Conservation (phyloP, 1,140 invertebrate species). For the Drosophila sproati region DNA sequence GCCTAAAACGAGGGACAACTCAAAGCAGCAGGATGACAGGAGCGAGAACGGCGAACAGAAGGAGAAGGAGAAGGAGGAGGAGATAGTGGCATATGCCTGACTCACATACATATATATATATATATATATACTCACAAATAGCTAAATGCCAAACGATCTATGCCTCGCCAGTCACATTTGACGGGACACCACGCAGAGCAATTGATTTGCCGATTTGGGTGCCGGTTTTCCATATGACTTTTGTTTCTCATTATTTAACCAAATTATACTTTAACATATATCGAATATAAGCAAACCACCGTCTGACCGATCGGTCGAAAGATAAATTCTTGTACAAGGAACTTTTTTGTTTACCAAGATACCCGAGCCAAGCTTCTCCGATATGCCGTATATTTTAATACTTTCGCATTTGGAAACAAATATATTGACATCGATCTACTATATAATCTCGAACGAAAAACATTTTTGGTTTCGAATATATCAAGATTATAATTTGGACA, state of each 20-base stretch:
- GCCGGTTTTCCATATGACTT: not conserved
- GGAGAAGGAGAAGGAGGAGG: not conserved
- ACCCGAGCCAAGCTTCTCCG: no score
- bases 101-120: not conserved
- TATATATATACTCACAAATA: constrained; percentile 3
- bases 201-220: constrained; percentile 57
- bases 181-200: constrained; percentile 44
- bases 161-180: not conserved
- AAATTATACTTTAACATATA: no score
- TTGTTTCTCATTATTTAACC: not conserved
- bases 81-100: constrained; percentile 21
- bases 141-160: constrained; percentile 12
- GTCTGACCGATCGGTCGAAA: no score
- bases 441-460: no score
- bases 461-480: no score
- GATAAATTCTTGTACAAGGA: no score
- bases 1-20: not conserved
- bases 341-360: no score
- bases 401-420: no score
- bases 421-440: no score
- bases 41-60: not conserved
- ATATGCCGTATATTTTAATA: no score
- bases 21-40: not conserved
- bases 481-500: no score
- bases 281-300: no score